phyloP scores from a whole-genome alignment of 2,888 invertebrate genomes.

The Ptilodon capucinus region DNA sequence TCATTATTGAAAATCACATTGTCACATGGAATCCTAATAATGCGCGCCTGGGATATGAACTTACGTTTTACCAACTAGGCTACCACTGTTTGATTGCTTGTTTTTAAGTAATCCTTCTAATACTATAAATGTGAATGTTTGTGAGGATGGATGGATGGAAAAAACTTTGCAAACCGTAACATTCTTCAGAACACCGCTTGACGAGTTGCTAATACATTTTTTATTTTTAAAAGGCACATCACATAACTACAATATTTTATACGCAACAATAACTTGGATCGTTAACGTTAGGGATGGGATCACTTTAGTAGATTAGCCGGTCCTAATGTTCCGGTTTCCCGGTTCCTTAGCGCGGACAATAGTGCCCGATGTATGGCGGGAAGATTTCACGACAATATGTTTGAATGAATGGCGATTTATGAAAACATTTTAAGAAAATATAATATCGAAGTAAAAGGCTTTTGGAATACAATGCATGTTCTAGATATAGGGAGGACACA shows the following conservation, averaged over 20 bases:
- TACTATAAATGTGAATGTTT: no score
- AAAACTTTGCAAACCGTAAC: no score
- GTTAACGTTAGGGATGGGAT: slow-evolving; percentile 39
- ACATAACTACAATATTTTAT: slow-evolving; percentile 48
- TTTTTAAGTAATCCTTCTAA: no score
- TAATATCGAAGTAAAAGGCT: neutral
- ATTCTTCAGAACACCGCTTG: slow-evolving; percentile 4
- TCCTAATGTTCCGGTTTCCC: slow-evolving; percentile 56
- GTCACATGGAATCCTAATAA: no score
- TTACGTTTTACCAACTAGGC: no score
- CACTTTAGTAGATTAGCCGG: slow-evolving; percentile 66
- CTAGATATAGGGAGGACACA: neutral
- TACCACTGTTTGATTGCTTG: no score
- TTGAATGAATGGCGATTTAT: slow-evolving; percentile 49
- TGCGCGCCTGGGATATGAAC: no score
- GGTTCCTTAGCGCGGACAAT: slow-evolving; percentile 40
- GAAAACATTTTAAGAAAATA: slow-evolving; percentile 18
- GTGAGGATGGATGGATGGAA: no score
- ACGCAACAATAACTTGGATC: slow-evolving; percentile 45
- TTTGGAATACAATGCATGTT: no score
- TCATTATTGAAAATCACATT: no score
- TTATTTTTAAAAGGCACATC: slow-evolving; percentile 5
- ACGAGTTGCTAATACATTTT: neutral
- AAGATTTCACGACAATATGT: slow-evolving; percentile 46
- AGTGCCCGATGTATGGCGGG: slow-evolving; percentile 32